Evolutionary conservation across 30 jellyfish, hydroid and myxozoan genomes (phyloP), one percentile per base, ranked within the genome.

Genomic region (Calvadosia cruxmelitensis): DNA sequence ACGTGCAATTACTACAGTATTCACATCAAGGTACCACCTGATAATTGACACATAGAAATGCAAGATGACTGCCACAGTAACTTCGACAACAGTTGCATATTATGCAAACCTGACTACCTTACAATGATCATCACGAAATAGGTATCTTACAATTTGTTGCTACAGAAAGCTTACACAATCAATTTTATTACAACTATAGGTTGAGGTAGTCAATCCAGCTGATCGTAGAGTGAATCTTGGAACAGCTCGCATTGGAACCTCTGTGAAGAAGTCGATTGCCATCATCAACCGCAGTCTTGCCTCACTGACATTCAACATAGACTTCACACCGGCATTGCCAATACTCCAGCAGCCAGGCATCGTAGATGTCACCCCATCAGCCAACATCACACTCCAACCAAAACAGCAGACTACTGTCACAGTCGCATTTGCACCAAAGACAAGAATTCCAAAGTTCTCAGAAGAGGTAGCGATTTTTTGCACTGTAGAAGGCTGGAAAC

Each of bases 271-370:
- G 26, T 69, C 91, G 24, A 87, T 89, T 10, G 74, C 84, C 3
- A 62, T 89, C 68, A 49, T 77, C 83, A 89, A 89, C 92, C 81
- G 78, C 76, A 82, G 98, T 61, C 48, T 89, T 70, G 85, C 98
- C 27, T 13, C 93, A 23, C 64, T 89, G 1, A 87, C 68, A 2
- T 89, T 81, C 31, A 50, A 69, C 2, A 82, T 82, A 29, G 77
- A 94, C n/a, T 32, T 78, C 15, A 89, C 95, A 49, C 86, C 95
- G 0, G 48, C 92, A 26, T 50, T 77, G 23, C 76, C 78, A n/a
- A 80, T 68, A 5, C 83, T 89, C 33, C 95, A 81, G 84, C 93
- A 81, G 23, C 61, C 82, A 0, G 80, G 72, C 66, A 81, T 82
- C 23, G 63, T 89, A 23, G 31, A 83, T 0, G 36, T 89, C 52